These are phyloP conservation scores for Sceliomorpha sp. DNA, from an alignment of 2,888 invertebrate genomes.

Conservation along the genomic window DNA sequence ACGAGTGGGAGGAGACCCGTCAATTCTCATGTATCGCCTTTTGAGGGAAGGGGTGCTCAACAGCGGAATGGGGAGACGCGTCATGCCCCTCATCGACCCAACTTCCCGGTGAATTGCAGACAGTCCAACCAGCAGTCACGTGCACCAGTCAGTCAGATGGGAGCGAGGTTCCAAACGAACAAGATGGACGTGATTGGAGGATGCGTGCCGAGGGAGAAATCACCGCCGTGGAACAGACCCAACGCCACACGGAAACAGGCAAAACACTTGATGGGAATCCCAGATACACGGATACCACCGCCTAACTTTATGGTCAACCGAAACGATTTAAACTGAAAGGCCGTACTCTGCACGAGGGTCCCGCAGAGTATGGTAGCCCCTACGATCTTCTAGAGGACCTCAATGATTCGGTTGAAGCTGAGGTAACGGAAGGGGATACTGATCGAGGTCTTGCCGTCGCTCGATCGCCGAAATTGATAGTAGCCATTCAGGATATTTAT, in stretches of 20 bases:
- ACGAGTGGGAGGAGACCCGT: not conserved
- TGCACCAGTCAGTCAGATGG: too few species aligned
- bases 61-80: too few species aligned
- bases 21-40: not conserved
- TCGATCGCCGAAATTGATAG: slow-evolving; percentile 6
- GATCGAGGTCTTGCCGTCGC: not conserved
- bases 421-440: not conserved
- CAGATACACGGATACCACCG: not conserved
- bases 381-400: slow-evolving; percentile 11
- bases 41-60: not conserved
- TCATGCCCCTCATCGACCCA: too few species aligned
- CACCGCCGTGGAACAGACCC: not conserved
- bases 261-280: too few species aligned
- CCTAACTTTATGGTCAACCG: not conserved
- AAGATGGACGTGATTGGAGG: too few species aligned
- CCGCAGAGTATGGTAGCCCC: not conserved
- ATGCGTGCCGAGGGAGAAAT: too few species aligned
- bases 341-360: not conserved
- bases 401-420: not conserved
- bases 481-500: slow-evolving; percentile 3
- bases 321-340: slow-evolving; percentile 1
- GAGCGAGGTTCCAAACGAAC: too few species aligned
- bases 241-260: not conserved
- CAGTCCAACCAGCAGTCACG: too few species aligned
- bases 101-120: too few species aligned